These are phyloP conservation scores for Bombylius major DNA, from an alignment of 2,888 invertebrate genomes.

Conservation along the genomic window DNA sequence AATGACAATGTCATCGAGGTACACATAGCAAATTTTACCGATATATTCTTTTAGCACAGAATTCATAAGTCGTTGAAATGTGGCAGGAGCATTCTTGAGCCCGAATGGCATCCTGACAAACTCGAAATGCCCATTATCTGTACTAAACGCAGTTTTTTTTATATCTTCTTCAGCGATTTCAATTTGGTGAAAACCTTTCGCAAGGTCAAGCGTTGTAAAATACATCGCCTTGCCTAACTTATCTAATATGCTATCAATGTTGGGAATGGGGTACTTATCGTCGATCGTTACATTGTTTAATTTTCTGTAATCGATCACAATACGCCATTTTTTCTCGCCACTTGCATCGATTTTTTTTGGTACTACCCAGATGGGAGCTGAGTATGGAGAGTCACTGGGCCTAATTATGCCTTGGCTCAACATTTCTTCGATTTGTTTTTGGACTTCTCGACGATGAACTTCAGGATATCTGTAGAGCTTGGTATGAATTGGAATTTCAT, in stretches of 20 bases:
- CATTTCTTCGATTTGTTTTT: background rate
- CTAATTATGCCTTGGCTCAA: background rate
- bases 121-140: no score
- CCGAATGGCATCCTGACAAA: no score
- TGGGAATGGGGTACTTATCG: constrained; percentile 8
- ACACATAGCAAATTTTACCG: no score
- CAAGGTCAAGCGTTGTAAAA: constrained; percentile 13
- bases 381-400: background rate
- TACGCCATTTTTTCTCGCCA: background rate
- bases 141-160: constrained; percentile 15
- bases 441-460: background rate
- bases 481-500: background rate
- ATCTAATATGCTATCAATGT: constrained; percentile 12
- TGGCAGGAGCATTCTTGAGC: no score
- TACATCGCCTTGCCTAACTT: constrained; percentile 9
- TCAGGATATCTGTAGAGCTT: background rate
- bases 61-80: no score
- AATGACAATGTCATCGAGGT: no score
- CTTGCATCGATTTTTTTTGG: background rate
- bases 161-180: constrained; percentile 8
- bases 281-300: constrained; percentile 11
- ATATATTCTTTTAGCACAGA: no score
- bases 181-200: constrained; percentile 14
- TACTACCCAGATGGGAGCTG: background rate
- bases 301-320: constrained; percentile 12